A percentile compares a stretch with the other conserved stretches of the same genome.
Conservation (phyloP, 2,113 vertebrate genomes). For the Malurus melanocephalus region DNA sequence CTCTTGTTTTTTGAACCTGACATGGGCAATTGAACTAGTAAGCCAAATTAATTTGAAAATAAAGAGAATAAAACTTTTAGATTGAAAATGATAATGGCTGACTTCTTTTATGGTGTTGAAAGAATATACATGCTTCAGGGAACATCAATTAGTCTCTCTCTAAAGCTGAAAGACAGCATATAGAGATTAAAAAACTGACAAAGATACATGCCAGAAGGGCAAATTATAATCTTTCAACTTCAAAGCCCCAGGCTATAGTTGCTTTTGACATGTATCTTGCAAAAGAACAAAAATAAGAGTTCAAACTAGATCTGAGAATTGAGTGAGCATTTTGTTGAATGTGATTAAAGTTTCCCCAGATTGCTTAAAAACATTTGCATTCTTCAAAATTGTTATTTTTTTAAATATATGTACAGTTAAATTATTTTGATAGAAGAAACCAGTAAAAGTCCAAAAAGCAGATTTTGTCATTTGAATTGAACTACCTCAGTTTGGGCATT, state of each 20-base stretch:
- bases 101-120: constrained; percentile 41
- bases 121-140: constrained; percentile 48
- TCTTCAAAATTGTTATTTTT: constrained; percentile 18
- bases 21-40: constrained; percentile 42
- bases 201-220: constrained; percentile 56
- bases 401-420: neutral
- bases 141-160: constrained; percentile 32
- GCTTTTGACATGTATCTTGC: constrained; percentile 59
- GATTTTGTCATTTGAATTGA: constrained; percentile 10
- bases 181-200: constrained; percentile 66
- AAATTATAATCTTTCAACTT: constrained; percentile 67
- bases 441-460: neutral
- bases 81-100: constrained; percentile 27
- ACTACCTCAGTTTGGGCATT: neutral
- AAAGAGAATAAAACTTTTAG: constrained; percentile 40
- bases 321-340: constrained; percentile 33
- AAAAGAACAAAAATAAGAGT: constrained; percentile 63
- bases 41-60: constrained; percentile 58
- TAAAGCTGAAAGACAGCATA: constrained; percentile 45
- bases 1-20: constrained; percentile 41
- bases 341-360: constrained; percentile 27
- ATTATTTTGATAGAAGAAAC: constrained; percentile 39
- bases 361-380: constrained; percentile 16
- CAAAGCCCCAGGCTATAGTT: constrained; percentile 53
- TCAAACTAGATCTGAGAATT: constrained; percentile 55